phyloP scores from a whole-genome alignment of 2,113 vertebrate genomes.

The Apistogramma diplotaenia region DNA sequence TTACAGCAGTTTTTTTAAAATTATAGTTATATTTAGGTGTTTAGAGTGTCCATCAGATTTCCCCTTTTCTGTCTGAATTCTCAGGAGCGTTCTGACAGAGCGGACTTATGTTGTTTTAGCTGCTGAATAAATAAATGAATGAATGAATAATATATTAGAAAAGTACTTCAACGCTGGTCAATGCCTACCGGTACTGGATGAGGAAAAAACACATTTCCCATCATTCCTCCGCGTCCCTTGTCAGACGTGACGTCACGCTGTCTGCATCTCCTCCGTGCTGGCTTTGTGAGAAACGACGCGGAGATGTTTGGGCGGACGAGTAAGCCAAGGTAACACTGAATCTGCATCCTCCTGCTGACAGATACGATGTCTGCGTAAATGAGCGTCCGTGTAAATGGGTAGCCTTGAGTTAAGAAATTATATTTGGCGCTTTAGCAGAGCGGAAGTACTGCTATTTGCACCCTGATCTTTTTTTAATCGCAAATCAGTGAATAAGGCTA shows the following conservation, averaged over 20 bases:
- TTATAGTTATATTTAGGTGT: too few relatives aligned
- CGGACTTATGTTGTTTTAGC: background rate
- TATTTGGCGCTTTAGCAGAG: background rate
- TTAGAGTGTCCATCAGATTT: too few relatives aligned
- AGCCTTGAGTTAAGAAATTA: background rate
- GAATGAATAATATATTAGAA: background rate
- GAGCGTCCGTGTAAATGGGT: background rate
- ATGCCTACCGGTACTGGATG: background rate
- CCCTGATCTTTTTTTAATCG: background rate
- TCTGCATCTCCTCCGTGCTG: constrained; percentile 27
- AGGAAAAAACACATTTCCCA: constrained; percentile 59
- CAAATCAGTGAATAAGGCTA: constrained; percentile 43
- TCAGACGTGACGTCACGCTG: constrained; percentile 55
- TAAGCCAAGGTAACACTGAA: constrained; percentile 37
- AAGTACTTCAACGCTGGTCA: background rate
- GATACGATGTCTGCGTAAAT: background rate
- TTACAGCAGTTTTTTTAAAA: too few relatives aligned
- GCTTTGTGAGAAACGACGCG: constrained; percentile 64
- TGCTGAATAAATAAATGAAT: too few relatives aligned
- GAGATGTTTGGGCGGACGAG: constrained; percentile 47
- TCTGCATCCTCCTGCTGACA: background rate
- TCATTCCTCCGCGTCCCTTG: background rate
- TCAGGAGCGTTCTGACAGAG: too few relatives aligned
- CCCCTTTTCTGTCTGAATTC: too few relatives aligned
- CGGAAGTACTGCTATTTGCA: background rate